Conservation (phyloP, 1,140 invertebrate species). For the Lucilia sericata region DNA sequence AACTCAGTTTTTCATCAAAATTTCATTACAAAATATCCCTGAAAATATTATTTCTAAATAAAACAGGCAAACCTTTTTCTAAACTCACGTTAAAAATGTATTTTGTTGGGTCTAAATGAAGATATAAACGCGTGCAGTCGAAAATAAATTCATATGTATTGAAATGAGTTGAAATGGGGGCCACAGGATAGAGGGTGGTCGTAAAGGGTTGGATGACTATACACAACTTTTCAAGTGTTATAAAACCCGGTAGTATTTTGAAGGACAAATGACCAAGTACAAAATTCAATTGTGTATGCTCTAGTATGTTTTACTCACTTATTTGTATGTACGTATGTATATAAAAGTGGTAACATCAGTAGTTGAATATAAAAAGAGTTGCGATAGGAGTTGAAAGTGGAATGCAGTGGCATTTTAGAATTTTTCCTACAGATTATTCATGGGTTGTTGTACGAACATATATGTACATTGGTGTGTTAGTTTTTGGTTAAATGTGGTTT, state of each 20-base stretch:
- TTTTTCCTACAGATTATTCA: no score
- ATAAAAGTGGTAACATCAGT: neutral
- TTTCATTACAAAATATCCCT: neutral
- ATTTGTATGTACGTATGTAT: neutral
- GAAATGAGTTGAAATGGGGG: neutral
- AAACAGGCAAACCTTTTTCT: neutral
- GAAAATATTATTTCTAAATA: neutral
- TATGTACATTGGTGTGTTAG: neutral
- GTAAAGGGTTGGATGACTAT: neutral
- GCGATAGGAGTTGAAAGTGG: neutral
- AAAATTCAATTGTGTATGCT: slow-evolving; percentile 20
- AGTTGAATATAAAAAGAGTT: neutral
- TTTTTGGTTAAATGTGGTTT: slow-evolving; percentile 31
- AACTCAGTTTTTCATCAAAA: no score
- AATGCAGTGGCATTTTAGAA: neutral
- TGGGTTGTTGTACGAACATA: neutral
- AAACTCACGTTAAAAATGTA: neutral
- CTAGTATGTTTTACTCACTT: neutral
- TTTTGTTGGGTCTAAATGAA: neutral
- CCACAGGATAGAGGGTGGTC: neutral
- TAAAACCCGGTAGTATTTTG: neutral
- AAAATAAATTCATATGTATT: neutral
- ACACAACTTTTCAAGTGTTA: neutral
- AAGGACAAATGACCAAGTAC: slow-evolving; percentile 20
- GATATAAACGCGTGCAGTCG: neutral